Percentiles rank a stretch among this genome's conserved stretches.
These are phyloP conservation scores for Hyposmocoma kahamanoa DNA, from an alignment of 1,140 invertebrate genomes.

Conservation along the genomic window DNA sequence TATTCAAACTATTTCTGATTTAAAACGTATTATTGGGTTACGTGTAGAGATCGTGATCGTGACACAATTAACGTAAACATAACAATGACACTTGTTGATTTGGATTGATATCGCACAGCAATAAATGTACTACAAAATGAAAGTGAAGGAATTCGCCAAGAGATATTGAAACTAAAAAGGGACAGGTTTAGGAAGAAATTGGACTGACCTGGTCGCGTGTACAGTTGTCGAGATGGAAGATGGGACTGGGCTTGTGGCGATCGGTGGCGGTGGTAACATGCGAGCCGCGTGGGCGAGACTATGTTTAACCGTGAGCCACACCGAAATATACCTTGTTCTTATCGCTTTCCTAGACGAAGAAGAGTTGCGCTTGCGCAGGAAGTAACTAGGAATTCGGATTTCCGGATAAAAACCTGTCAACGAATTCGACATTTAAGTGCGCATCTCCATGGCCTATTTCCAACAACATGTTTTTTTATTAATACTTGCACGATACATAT, in stretches of 20 bases:
- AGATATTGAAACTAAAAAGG: slow-evolving; percentile 17
- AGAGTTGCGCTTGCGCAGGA: slow-evolving; percentile 15
- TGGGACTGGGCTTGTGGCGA: slow-evolving; percentile 41
- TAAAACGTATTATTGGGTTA: background rate
- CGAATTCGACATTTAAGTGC: too few species aligned
- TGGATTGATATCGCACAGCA: slow-evolving; percentile 20
- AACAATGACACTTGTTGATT: background rate
- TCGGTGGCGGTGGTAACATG: slow-evolving; percentile 24
- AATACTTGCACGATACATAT: too few species aligned
- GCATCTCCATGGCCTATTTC: too few species aligned
- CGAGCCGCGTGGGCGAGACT: slow-evolving; percentile 55
- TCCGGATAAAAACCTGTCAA: background rate
- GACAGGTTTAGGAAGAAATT: slow-evolving; percentile 20
- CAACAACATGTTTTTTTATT: too few species aligned
- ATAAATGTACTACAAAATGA: background rate
- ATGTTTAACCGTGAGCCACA: slow-evolving; percentile 67
- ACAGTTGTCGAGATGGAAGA: slow-evolving; percentile 45
- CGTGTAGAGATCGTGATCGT: too few species aligned
- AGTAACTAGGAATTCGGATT: slow-evolving; percentile 5
- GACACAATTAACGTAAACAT: slow-evolving; percentile 9
- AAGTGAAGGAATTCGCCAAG: slow-evolving; percentile 35
- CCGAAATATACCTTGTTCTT: slow-evolving; percentile 65
- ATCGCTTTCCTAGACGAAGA: slow-evolving; percentile 48
- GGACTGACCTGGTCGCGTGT: slow-evolving; percentile 62
- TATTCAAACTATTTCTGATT: background rate